phyloP scores from a whole-genome alignment of 2,797 vertebrate species.

The Chiloscyllium punctatum region DNA sequence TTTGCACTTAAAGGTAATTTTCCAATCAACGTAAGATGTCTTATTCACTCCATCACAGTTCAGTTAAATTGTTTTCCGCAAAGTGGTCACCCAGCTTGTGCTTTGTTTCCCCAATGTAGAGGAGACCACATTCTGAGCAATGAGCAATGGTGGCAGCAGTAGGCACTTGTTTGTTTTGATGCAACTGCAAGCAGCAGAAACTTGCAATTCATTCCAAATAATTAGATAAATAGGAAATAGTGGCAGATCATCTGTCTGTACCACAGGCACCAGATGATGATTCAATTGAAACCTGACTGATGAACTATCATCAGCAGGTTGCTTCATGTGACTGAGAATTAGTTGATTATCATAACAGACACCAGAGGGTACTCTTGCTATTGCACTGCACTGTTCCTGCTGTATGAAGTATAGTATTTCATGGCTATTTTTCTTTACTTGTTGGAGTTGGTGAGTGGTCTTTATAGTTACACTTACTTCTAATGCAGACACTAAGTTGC shows the following conservation, averaged over 20 bases:
- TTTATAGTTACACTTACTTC: background rate
- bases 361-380: background rate
- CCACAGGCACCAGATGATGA: background rate
- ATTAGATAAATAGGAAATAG: background rate
- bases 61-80: background rate
- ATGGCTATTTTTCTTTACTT: background rate
- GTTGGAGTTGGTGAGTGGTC: background rate
- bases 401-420: background rate
- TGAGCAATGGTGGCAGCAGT: background rate
- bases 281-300: background rate
- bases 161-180: background rate
- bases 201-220: background rate
- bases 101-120: too few relatives aligned
- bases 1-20: too few relatives aligned
- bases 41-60: background rate
- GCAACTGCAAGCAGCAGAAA: background rate
- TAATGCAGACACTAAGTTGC: background rate
- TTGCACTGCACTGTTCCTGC: background rate
- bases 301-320: background rate
- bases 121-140: too few relatives aligned
- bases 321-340: background rate
- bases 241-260: background rate
- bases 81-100: too few relatives aligned
- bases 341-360: background rate
- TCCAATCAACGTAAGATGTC: too few relatives aligned